A percentile compares a stretch with the other conserved stretches of the same genome.
Evolutionary conservation across 2,888 invertebrate genomes (phyloP).

Genomic region (Automeris io): DNA sequence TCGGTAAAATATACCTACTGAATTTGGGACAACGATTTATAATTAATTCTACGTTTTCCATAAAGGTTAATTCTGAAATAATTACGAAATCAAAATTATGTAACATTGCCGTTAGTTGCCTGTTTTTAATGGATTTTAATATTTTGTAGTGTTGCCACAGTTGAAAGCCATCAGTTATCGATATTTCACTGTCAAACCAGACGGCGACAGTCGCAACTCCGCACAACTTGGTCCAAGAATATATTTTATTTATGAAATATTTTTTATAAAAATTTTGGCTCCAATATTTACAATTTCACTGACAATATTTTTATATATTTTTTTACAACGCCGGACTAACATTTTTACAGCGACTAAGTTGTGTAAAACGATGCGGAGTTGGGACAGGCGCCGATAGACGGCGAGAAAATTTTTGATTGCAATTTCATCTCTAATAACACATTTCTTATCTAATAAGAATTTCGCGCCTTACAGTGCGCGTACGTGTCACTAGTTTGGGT

Average conservation of each 20-base stretch:
- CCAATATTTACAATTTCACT: slow-evolving; percentile 70
- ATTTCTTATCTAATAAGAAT: slow-evolving; percentile 66
- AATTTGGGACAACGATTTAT: too few relatives aligned
- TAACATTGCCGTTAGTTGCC: too few relatives aligned
- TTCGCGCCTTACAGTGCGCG: slow-evolving; percentile 59
- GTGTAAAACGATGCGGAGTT: slow-evolving; percentile 39
- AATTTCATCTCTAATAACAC: slow-evolving; percentile 70
- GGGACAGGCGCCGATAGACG: slow-evolving; percentile 24
- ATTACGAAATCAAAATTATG: too few relatives aligned
- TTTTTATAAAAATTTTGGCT: slow-evolving; percentile 74
- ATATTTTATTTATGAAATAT: slow-evolving; percentile 56
- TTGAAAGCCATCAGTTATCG: slow-evolving; percentile 10
- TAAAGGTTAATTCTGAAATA: too few relatives aligned
- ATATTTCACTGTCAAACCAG: slow-evolving; percentile 23
- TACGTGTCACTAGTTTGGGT: slow-evolving; percentile 14
- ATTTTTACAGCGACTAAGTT: slow-evolving; percentile 58
- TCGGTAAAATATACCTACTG: too few relatives aligned
- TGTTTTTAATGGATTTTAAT: too few relatives aligned
- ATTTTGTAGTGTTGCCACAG: background rate
- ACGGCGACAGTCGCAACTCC: slow-evolving; percentile 25
- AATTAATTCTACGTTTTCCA: too few relatives aligned
- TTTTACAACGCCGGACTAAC: slow-evolving; percentile 69
- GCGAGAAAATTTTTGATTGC: slow-evolving; percentile 39
- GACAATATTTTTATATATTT: slow-evolving; percentile 37
- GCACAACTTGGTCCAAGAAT: slow-evolving; percentile 60